Evolutionary conservation across 2,888 invertebrate genomes (phyloP).

Genomic region (Aporophyla lueneburgensis): DNA sequence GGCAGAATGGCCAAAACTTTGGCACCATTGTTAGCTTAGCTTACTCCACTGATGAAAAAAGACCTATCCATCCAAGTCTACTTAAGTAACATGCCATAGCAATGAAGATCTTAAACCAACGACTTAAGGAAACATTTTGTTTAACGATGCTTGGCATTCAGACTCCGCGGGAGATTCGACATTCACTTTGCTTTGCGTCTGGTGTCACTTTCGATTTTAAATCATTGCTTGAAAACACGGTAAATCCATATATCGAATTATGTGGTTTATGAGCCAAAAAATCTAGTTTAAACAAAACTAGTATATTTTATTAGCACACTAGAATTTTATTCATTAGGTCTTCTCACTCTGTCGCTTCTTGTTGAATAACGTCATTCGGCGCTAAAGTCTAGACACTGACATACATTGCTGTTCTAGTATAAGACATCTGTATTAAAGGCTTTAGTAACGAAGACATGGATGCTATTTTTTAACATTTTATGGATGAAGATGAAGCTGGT

Average conservation of each 20-base stretch:
- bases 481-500: not conserved
- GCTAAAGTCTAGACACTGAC: not conserved
- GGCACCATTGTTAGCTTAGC: conserved; percentile 12
- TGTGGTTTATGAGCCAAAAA: not conserved
- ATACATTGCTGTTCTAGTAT: not conserved
- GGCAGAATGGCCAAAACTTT: conserved; percentile 11
- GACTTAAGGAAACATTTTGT: not conserved
- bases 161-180: conserved; percentile 17
- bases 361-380: not conserved
- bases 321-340: conserved; percentile 11
- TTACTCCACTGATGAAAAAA: not conserved
- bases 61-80: conserved; percentile 3
- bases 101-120: conserved; percentile 11
- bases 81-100: not conserved
- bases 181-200: conserved; percentile 32
- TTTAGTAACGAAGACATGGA: conserved; percentile 5
- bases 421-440: not conserved
- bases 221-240: conserved; percentile 23
- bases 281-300: not conserved
- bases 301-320: not conserved
- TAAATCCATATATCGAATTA: not conserved
- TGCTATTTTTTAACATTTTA: too few relatives aligned
- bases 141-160: not conserved
- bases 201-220: conserved; percentile 38
- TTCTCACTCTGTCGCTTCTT: not conserved